Percentiles rank a stretch among this genome's conserved stretches.
phyloP scores from a whole-genome alignment of 1,140 invertebrate genomes.

The Paraescarpia echinospica region DNA sequence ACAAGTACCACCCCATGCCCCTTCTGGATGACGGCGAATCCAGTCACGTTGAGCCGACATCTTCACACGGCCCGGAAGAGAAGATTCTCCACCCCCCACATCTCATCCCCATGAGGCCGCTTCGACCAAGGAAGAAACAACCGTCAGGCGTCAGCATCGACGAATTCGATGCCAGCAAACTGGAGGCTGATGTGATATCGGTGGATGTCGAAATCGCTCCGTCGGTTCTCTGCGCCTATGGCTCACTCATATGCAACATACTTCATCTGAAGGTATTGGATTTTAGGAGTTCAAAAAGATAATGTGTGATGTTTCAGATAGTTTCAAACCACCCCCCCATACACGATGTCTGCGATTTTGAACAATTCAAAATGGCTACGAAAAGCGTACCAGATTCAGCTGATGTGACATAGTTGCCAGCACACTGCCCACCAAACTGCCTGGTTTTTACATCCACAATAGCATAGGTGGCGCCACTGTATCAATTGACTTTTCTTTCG shows the following conservation, averaged over 20 bases:
- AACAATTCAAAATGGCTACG: too few relatives aligned
- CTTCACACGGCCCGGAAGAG: conserved; percentile 81
- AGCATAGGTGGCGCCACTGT: not conserved
- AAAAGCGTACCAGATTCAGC: too few relatives aligned
- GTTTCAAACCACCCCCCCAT: too few relatives aligned
- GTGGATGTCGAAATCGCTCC: conserved; percentile 92
- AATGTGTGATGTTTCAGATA: too few relatives aligned
- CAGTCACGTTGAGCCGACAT: conserved; percentile 54
- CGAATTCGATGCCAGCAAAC: conserved; percentile 78
- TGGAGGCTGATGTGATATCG: conserved; percentile 82
- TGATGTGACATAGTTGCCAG: too few relatives aligned
- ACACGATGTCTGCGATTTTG: too few relatives aligned
- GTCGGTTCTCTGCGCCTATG: conserved; percentile 83
- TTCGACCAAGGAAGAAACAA: conserved; percentile 29
- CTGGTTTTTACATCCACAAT: too few relatives aligned
- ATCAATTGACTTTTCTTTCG: too few relatives aligned
- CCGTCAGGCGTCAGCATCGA: not conserved
- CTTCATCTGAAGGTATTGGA: conserved; percentile 10
- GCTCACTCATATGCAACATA: conserved; percentile 78
- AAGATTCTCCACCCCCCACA: conserved; percentile 86
- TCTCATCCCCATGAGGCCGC: conserved; percentile 59
- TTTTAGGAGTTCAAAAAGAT: not conserved
- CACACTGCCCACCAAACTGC: too few relatives aligned
- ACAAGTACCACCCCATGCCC: conserved; percentile 80
- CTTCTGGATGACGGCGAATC: not conserved